Percentiles rank a stretch among this genome's conserved stretches.
These are phyloP conservation scores for Pseudomyrmex concolor DNA, from an alignment of 1,140 invertebrate species.

Conservation along the genomic window DNA sequence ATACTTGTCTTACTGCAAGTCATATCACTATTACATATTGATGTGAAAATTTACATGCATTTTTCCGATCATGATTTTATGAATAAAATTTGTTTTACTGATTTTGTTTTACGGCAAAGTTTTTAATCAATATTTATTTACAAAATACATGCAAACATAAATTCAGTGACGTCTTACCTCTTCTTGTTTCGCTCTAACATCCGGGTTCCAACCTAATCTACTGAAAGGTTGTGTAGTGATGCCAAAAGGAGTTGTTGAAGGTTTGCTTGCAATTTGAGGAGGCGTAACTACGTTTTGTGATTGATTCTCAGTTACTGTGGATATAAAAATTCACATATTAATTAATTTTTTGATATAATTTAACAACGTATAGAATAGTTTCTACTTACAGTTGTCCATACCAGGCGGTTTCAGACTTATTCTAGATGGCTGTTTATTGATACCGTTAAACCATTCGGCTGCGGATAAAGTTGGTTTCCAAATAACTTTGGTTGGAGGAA, in stretches of 20 bases:
- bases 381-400: conserved; percentile 93
- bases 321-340: conserved; percentile 62
- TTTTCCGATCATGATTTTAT: conserved; percentile 13
- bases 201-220: conserved; percentile 86
- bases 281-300: conserved; percentile 81
- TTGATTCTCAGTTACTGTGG: conserved; percentile 86
- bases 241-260: conserved; percentile 80
- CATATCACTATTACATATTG: conserved; percentile 5
- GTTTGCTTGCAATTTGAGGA: conserved; percentile 76
- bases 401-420: conserved; percentile 93
- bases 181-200: conserved; percentile 87
- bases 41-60: conserved; percentile 4
- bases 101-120: conserved; percentile 18
- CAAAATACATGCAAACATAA: conserved; percentile 18
- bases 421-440: conserved; percentile 87
- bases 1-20: conserved; percentile 10
- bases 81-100: not conserved
- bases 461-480: conserved; percentile 92
- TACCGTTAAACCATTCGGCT: conserved; percentile 91
- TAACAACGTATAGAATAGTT: conserved; percentile 2
- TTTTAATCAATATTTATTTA: conserved; percentile 18
- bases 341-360: conserved; percentile 17
- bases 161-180: conserved; percentile 83
- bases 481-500: conserved; percentile 94
- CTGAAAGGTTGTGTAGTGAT: conserved; percentile 82